Evolutionary conservation across 1,140 invertebrate species (phyloP), one percentile per base, ranked within the genome.

Genomic region (Penaeus japonicus): DNA sequence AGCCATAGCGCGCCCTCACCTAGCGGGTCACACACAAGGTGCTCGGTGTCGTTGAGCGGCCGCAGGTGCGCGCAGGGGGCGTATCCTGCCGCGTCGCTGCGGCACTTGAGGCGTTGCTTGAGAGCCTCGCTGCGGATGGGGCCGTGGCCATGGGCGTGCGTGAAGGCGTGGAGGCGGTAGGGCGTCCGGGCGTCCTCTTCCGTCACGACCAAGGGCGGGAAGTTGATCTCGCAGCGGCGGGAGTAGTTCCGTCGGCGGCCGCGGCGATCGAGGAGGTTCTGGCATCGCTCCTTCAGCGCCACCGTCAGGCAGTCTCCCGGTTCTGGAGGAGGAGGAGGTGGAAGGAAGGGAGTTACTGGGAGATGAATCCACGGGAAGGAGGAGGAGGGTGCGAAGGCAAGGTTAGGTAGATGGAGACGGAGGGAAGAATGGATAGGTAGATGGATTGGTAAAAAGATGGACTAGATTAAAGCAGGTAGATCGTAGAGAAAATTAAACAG

Each of bases 1-100:
- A 2, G 2, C 39, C 39, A 5, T 0, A 7, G 5, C 5, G 5
- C 7, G 35, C 7, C 3, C 39, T 65, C 92, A 59, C 92, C 85
- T n/a, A 94, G 85, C 1, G 93, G 93, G 87, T 94, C 92, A 89
- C 94, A 94, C 4, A 93, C 90, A 1, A 93, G 82, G 20, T 91
- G 90, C 7, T 91, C 78, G 3, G 93, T 94, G 35, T 93, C 92
- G 77, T 93, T 92, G 30, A 90, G 86, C 0, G 93, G 90, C n/a
- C 93, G 87, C 0, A 93, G 87, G 24, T 86, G 22, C 0, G 93
- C 93, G 89, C 94, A 94, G 7, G 89, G 35, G 18, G 91, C 91
- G 89, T 93, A 94, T 7, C 93, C 93, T 17, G 4, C 32, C 84
- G 84, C 53, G 47, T 92, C 35, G 24, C 79, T 39, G 17, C 90